These are phyloP conservation scores for Myripristis jacobus DNA, from an alignment of 2,797 vertebrate genomes.

Conservation along the genomic window DNA sequence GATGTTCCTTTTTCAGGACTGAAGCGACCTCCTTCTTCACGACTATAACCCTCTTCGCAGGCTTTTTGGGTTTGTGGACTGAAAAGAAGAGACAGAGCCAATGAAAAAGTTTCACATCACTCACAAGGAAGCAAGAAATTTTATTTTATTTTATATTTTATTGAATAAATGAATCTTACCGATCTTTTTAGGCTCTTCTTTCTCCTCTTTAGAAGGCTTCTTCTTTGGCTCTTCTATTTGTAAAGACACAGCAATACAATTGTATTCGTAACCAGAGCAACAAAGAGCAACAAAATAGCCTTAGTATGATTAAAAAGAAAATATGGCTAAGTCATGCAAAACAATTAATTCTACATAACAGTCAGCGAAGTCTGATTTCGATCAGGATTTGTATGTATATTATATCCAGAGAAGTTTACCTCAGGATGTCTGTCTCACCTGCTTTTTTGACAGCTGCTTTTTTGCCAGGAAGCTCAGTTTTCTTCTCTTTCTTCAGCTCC, in stretches of 20 bases:
- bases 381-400: not conserved
- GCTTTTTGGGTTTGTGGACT: conserved; percentile 49
- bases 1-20: conserved; percentile 63
- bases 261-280: no score
- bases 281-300: no score
- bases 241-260: not conserved
- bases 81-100: conserved; percentile 17
- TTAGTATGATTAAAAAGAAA: no score
- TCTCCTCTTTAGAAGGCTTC: not conserved
- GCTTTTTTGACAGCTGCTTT: not conserved
- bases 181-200: conserved; percentile 7
- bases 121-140: no score
- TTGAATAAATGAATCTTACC: not conserved
- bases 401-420: not conserved
- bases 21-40: conserved; percentile 40
- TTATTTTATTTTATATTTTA: no score
- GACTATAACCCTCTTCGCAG: conserved; percentile 33
- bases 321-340: no score
- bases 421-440: not conserved
- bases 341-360: no score
- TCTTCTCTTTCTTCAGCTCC: conserved; percentile 11
- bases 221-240: not conserved
- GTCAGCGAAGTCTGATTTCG: no score
- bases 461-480: conserved; percentile 4
- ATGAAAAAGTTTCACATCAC: not conserved